Conservation (phyloP, 2,113 vertebrate species). For the Pelecanus crispus region DNA sequence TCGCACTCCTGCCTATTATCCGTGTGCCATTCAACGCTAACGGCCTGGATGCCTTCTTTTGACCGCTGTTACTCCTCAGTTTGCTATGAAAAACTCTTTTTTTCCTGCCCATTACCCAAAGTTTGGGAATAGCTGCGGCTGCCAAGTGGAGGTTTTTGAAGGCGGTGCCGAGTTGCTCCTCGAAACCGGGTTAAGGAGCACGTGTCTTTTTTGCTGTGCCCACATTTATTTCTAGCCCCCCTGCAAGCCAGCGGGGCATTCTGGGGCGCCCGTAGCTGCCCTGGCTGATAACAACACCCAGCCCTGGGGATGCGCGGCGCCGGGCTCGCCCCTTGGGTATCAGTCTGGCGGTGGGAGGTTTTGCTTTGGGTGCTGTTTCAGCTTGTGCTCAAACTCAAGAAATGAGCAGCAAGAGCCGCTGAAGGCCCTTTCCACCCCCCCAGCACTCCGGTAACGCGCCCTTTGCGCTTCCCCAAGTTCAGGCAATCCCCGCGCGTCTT, state of each 20-base stretch:
- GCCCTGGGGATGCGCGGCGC: fast-evolving
- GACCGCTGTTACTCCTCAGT: fast-evolving
- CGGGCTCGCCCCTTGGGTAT: not conserved
- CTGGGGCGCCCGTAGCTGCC: not conserved
- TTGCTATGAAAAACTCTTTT: constrained; percentile 19
- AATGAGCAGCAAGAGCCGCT: not conserved
- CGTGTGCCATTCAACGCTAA: not conserved
- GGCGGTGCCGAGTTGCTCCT: not conserved
- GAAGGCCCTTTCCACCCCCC: not conserved
- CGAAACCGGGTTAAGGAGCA: not conserved
- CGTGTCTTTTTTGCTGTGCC: not conserved
- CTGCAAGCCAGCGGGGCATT: not conserved
- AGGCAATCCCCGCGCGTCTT: fast-evolving
- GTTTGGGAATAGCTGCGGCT: not conserved
- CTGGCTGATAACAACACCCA: too few relatives aligned
- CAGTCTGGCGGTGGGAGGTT: not conserved
- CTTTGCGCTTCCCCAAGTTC: fast-evolving
- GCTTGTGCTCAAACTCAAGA: not conserved
- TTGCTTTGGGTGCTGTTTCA: not conserved
- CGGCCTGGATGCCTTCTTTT: not conserved
- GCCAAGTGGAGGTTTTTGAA: not conserved
- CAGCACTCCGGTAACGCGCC: too few relatives aligned
- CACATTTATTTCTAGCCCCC: not conserved
- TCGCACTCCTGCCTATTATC: not conserved
- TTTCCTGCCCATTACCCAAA: not conserved